Base-by-base conservation (phyloP, 2,888 invertebrate genomes). In the Drosophila subquinaria region DNA sequence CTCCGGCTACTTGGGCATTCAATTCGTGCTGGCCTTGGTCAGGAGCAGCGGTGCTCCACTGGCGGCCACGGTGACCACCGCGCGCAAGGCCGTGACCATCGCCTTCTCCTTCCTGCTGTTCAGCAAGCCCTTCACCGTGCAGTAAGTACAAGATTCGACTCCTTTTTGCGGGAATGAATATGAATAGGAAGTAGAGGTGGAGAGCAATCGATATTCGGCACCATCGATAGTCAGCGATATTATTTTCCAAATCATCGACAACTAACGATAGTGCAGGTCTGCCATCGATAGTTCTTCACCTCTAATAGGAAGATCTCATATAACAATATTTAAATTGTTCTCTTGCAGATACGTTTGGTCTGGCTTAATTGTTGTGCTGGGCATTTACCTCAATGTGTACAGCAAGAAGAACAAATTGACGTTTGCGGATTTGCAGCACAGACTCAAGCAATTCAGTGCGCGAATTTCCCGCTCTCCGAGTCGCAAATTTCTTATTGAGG, bases 311-410 rank as follows among this genome's bases (percentile, higher is more conserved):
- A n/a, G n/a, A n/a, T n/a, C n/a, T n/a, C n/a, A n/a, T n/a, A n/a
- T n/a, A n/a, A n/a, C n/a, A n/a, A n/a, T n/a, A n/a, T n/a, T 23
- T 23, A 23, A 23, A 27, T 27, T n/a, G 40, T 61, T 27, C n/a
- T 8, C 3, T 57, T 20, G 50, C 93, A 97, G 97, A 92, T 98
- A 98, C 92, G 92, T 96, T 0, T 98, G 98, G 97, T 97, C 98
- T 0, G 98, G 98, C 1, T 91, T 96, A 81, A 94, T 99, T 60
- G 97, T 99, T 0, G 94, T 98, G 0, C 79, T 97, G 35, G 98
- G 98, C 6, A 98, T 99, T 90, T 98, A 98, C 93, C 93, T 99
- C n/a, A 98, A 98, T 93, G 94, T 98, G 56, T 97, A 96, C 92
- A 97, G 97, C 92, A 98, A 98, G 92, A 94, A 94, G 71, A 93